These are phyloP conservation scores for Aethina tumida DNA, from an alignment of 1,140 invertebrate genomes.

Conservation along the genomic window DNA sequence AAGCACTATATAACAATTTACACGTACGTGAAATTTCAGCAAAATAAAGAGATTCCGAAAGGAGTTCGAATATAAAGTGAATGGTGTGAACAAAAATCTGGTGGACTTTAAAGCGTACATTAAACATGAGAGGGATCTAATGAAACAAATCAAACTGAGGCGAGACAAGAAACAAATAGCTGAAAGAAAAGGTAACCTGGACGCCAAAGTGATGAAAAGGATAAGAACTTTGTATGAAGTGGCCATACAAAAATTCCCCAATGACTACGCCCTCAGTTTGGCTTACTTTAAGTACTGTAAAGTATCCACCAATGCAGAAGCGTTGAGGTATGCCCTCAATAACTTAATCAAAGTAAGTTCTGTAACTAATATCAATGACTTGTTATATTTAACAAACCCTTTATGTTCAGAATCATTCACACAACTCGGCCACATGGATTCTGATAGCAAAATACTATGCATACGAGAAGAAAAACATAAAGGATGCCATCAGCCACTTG, in stretches of 20 bases:
- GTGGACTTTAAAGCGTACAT: slow-evolving; percentile 23
- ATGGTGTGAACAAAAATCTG: slow-evolving; percentile 19
- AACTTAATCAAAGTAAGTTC: no score
- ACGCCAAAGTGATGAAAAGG: slow-evolving; percentile 22
- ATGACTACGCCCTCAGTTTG: slow-evolving; percentile 19
- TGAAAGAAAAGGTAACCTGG: slow-evolving; percentile 20
- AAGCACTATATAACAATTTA: neutral
- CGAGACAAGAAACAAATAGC: slow-evolving; percentile 15
- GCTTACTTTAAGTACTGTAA: slow-evolving; percentile 25
- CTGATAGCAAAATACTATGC: slow-evolving; percentile 7
- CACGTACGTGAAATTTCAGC: slow-evolving; percentile 10
- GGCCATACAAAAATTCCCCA: slow-evolving; percentile 19
- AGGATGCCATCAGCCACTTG: no score
- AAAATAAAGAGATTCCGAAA: slow-evolving; percentile 18
- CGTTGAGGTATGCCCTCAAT: no score
- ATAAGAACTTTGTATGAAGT: slow-evolving; percentile 24
- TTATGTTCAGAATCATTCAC: no score
- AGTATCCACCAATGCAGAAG: no score
- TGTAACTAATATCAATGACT: no score
- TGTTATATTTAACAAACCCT: no score
- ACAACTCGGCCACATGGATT: no score
- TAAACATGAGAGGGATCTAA: slow-evolving; percentile 18
- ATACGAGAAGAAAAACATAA: neutral
- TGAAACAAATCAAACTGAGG: slow-evolving; percentile 18
- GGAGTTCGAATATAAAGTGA: slow-evolving; percentile 23